Base-by-base conservation (phyloP, 2,113 vertebrate species). In the Callionymus lyra region DNA sequence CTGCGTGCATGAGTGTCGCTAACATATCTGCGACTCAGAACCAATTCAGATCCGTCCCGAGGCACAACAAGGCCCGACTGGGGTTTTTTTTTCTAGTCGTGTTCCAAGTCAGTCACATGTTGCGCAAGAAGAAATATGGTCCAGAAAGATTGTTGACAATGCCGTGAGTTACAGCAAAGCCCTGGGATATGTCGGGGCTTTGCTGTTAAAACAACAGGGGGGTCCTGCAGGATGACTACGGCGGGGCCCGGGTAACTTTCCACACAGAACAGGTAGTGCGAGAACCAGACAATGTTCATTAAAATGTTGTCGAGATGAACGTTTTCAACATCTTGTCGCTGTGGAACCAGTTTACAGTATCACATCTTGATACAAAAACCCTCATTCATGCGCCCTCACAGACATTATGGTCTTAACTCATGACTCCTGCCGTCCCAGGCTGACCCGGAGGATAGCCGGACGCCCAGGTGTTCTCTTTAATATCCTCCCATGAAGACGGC, bases 121-220 rank as follows among this genome's bases (percentile, higher is more conserved):
- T 27, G 21, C 8, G 21, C 8, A 27, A 27, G 8, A 27, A 27
- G 21, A 27, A 27, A 27, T 27, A 27, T 27, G 21, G 21, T 27
- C 21, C 21, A 27, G 21, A 27, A 27, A 27, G 8, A 27, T 8
- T 27, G 21, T 27, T 27, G 4, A 27, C 4, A 27, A 27, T 27
- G 21, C 8, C 21, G 4, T 27, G 21, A n/a, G 21, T 8, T 5
- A 27, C 21, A 27, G 21, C 21, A 27, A 27, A 27, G 13, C 50
- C n/a, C 60, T 41, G 40, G 39, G 5, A 44, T 44, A 10, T 34
- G 49, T 53, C 34, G 10, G 36, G 55, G 68, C 61, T 65, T 63
- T 61, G 61, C 63, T 43, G 41, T 72, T n/a, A 69, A 76, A 81
- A 81, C 75, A 78, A 78, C 78, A 76, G 61, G 50, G 60, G 61